These are phyloP conservation scores for Eugnorisma glareosa DNA, from an alignment of 2,888 invertebrate genomes.

Conservation along the genomic window DNA sequence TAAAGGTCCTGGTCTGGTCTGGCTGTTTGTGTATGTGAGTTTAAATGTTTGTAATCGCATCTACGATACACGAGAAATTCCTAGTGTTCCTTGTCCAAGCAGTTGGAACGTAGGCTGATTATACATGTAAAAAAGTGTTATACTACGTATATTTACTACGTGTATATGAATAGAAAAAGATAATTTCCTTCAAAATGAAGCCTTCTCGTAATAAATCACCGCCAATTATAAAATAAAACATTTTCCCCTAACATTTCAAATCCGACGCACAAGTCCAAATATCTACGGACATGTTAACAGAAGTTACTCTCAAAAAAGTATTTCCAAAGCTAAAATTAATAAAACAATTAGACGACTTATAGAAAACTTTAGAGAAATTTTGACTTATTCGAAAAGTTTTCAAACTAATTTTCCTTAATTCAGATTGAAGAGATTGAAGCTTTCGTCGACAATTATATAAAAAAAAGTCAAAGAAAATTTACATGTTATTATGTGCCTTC, in stretches of 20 bases:
- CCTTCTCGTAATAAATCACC: neutral
- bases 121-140: neutral
- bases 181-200: neutral
- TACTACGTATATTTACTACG: too few relatives aligned
- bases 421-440: slow-evolving; percentile 60
- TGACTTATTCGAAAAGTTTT: slow-evolving; percentile 65
- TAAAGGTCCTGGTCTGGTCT: too few relatives aligned
- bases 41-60: neutral
- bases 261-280: neutral
- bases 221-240: neutral
- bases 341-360: slow-evolving; percentile 58
- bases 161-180: too few relatives aligned
- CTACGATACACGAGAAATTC: neutral
- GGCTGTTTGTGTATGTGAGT: too few relatives aligned
- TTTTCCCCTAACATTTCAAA: neutral
- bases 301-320: slow-evolving; percentile 29
- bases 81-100: neutral
- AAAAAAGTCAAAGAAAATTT: slow-evolving; percentile 53
- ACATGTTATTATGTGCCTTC: slow-evolving; percentile 42
- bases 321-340: slow-evolving; percentile 53
- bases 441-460: slow-evolving; percentile 59
- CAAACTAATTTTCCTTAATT: slow-evolving; percentile 59
- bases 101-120: neutral
- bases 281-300: neutral
- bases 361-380: slow-evolving; percentile 57